Evolutionary conservation across 2,888 invertebrate genomes (phyloP), one percentile per base, ranked within the genome.

Genomic region (Timema podura): DNA sequence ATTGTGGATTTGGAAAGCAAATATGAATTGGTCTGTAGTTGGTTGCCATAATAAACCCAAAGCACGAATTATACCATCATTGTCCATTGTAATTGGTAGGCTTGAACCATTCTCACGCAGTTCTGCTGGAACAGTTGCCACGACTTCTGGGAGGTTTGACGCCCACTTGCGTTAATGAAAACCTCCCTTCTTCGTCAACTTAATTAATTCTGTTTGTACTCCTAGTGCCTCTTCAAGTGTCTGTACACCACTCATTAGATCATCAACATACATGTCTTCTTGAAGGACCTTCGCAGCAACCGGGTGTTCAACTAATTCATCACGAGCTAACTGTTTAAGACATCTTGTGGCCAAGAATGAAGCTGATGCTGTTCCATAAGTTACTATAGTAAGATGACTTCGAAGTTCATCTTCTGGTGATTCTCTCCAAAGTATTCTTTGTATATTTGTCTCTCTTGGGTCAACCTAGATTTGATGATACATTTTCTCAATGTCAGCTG

Each of bases 341-440:
- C 15, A 57, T 57, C 7, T 16, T 16, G 7, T 48, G 48, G 65
- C 65, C 6, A 48, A 16, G 65, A 65, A 65, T 5, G 65, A 47
- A 16, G 48, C 5, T 46, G 13, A 46, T 47, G 65, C 65, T 47
- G 47, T 65, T 15, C 65, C 65, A 65, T 65, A 65, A 49, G 65
- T 65, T 45, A 65, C 10, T 46, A 47, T 65, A n/a, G 44, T 65
- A 6, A 65, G 46, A 11, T 6, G 47, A 11, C 16, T 16, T 65
- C 13, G 2, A 45, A 49, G 45, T 15, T 7, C 13, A 5, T 7
- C 65, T 16, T 65, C 10, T 9, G 45, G n/a, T 45, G 11, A 15
- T 6, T 49, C 16, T 15, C 45, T 49, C 65, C 5, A 65, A 16
- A 65, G 44, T 13, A 65, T 48, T 48, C 48, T n/a, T 47, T 65